These are phyloP conservation scores for Lasioglossum calceatum DNA, from an alignment of 2,888 invertebrate species.

Conservation along the genomic window DNA sequence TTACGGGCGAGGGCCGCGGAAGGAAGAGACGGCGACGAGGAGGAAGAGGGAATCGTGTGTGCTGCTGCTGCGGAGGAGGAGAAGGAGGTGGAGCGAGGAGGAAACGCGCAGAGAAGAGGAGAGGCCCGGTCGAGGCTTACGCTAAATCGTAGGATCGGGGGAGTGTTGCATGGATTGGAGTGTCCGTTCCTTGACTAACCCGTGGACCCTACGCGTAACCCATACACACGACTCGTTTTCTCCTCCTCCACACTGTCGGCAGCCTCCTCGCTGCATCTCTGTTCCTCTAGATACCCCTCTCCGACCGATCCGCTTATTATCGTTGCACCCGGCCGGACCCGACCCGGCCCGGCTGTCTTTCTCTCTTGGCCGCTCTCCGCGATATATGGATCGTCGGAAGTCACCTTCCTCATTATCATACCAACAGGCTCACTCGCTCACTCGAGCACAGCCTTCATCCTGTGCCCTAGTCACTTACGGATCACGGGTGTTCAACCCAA, in stretches of 20 bases:
- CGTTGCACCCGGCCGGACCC: slow-evolving; percentile 60
- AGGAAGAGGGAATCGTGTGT: slow-evolving; percentile 52
- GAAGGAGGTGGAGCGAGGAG: slow-evolving; percentile 60
- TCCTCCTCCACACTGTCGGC: slow-evolving; percentile 52
- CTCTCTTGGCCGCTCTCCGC: slow-evolving; percentile 72
- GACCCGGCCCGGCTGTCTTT: slow-evolving; percentile 63
- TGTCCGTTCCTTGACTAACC: slow-evolving; percentile 82
- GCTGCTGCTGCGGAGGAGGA: slow-evolving; percentile 63
- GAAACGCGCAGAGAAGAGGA: slow-evolving; percentile 65
- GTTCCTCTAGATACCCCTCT: slow-evolving; percentile 58
- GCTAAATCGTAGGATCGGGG: slow-evolving; percentile 68
- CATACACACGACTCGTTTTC: slow-evolving; percentile 36
- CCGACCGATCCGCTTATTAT: slow-evolving; percentile 50
- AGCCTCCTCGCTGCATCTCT: slow-evolving; percentile 59
- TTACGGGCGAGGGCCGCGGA: slow-evolving; percentile 76
- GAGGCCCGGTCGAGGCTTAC: slow-evolving; percentile 65
- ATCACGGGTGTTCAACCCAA: slow-evolving; percentile 80
- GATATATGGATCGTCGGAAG: slow-evolving; percentile 84
- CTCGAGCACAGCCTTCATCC: slow-evolving; percentile 83
- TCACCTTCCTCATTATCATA: slow-evolving; percentile 85
- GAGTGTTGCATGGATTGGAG: slow-evolving; percentile 81
- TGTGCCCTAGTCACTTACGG: slow-evolving; percentile 83
- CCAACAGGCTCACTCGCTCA: slow-evolving; percentile 80
- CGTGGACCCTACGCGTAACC: slow-evolving; percentile 49
- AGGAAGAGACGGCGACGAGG: slow-evolving; percentile 68